Evolutionary conservation across 2,888 invertebrate species (phyloP), one percentile per base, ranked within the genome.

Genomic region (Ichneumoninae sp.): DNA sequence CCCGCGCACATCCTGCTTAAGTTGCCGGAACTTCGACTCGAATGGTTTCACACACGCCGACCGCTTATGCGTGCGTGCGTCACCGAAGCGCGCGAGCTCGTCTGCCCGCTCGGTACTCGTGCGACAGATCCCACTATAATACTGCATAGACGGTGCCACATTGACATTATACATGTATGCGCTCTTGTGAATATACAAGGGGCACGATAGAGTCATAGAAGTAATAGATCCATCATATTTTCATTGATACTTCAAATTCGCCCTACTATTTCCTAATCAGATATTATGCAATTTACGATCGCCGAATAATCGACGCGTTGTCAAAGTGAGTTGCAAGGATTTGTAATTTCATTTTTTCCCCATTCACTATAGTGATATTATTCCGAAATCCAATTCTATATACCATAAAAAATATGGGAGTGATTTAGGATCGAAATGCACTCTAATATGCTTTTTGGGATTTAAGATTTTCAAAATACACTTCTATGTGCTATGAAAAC

Each of bases 1-100:
- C 88, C 88, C 88, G 90, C 89, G 88, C 88, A 87, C 89, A 91
- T 91, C 89, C 90, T 90, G 90, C 88, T 90, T 87, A 86, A 87
- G 76, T 87, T 89, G 87, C 88, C 89, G 90, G 90, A 90, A 91
- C 90, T 86, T 87, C 79, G 83, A 83, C 86, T 89, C 83, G 87
- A 79, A 88, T 83, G 85, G 87, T 89, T 90, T 90, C 89, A 88
- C 87, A 87, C 89, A 88, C 87, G 85, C 88, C 85, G 81, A 81
- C 87, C 75, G 76, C 73, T 81, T 83, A 81, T 80, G 22, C 71
- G 76, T 70, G 84, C 79, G 82, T 85, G 75, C 85, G 85, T 83
- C 83, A 83, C 80, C 65, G 78, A 83, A 83, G 81, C 79, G 82
- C 82, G 82, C 82, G 82, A 70, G 76, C 70, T 52, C 71, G 69